Evolutionary conservation across 2,797 vertebrate genomes (phyloP).

Genomic region (Darevskia nairensis): DNA sequence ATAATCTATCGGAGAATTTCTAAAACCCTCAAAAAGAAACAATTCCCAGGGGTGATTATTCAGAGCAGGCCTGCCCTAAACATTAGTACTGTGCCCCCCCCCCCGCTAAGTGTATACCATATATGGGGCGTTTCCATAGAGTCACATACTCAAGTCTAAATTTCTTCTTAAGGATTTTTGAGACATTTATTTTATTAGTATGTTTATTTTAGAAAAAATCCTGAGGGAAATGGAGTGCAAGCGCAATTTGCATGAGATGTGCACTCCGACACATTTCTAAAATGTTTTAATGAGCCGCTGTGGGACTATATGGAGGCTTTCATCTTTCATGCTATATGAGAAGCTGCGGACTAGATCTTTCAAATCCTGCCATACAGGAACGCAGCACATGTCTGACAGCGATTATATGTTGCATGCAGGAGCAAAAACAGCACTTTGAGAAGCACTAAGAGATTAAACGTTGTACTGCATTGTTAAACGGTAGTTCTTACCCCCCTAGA

Average conservation of each 20-base stretch:
- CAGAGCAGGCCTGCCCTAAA: not conserved
- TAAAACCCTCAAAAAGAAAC: not conserved
- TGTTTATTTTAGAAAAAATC: not conserved
- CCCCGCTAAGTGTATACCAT: not conserved
- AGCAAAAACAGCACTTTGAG: constrained; percentile 17
- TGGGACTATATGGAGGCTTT: constrained; percentile 55
- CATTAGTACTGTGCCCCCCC: not conserved
- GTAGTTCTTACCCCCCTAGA: not conserved
- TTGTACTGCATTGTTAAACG: not conserved
- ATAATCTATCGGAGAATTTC: not conserved
- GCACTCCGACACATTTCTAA: constrained; percentile 39
- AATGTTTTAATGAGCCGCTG: constrained; percentile 59
- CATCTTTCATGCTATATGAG: constrained; percentile 36
- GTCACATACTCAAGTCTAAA: not conserved
- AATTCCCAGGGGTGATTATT: not conserved
- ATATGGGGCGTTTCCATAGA: constrained; percentile 4
- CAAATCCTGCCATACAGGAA: constrained; percentile 27
- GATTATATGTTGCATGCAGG: not conserved
- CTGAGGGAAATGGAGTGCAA: not conserved
- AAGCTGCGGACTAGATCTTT: constrained; percentile 30
- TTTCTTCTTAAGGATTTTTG: constrained; percentile 2
- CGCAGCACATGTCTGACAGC: not conserved
- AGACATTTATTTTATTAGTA: constrained; percentile 15
- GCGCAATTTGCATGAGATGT: constrained; percentile 37
- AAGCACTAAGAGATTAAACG: not conserved